Evolutionary conservation across 2,888 invertebrate genomes (phyloP), one percentile per base, ranked within the genome.

Genomic region (Xiphydria camelus): DNA sequence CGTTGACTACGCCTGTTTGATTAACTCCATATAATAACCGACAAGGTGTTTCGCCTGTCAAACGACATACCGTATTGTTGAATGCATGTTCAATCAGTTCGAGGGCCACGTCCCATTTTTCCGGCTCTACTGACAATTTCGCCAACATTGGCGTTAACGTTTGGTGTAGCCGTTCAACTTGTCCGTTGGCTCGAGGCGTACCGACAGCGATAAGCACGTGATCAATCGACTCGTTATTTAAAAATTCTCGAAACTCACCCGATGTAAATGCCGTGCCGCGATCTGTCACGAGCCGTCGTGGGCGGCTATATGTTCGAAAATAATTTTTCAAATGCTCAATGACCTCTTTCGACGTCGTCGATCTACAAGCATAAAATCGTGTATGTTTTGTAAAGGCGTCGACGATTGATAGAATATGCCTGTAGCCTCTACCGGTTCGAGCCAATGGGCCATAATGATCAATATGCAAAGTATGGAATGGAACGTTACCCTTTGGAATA

Each of bases 141-240:
- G 59, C 45, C 10, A 65, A 26, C 45, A 61, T 57, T 9, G 55
- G 57, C 1, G 55, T 64, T 7, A 64, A 45, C 0, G 35, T 36
- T 0, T 53, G 46, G 35, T 65, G 57, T n/a, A 54, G 38, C 14
- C 59, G 41, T 20, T 65, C 61, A 1, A 57, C 52, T 44, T 72
- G 66, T 1, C 68, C 65, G 41, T 68, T 70, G 1, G 64, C 58
- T 25, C 64, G 49, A 2, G 66, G 66, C 1, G 57, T 57, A 3
- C 45, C 57, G 1, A 58, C 51, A 4, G 68, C 64, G 3, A 65
- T 56, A 22, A 54, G 41, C 9, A 64, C 51, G 33, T 60, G 59
- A 22, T 45, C 15, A 19, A 63, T 51, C 3, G 41, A 40, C 14
- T 51, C 40, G 1, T 45, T 33, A 9, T 47, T 12, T 4, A 59